These are phyloP conservation scores for Cataglyphis altisquamis DNA, from an alignment of 2,888 invertebrate genomes.

Conservation along the genomic window DNA sequence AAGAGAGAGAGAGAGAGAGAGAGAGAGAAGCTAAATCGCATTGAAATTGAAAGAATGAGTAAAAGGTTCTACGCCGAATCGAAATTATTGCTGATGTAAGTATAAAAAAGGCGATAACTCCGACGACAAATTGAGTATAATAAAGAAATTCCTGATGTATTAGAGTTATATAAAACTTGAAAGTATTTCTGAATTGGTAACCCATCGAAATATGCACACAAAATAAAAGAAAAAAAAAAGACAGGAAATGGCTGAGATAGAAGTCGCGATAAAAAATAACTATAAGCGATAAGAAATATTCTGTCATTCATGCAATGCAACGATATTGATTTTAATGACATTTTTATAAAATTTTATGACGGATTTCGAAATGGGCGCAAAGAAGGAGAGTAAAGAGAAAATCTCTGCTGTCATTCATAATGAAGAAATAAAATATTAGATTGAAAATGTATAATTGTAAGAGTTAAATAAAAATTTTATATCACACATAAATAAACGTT, in stretches of 20 bases:
- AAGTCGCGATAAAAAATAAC: slow-evolving; percentile 38
- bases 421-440: background rate
- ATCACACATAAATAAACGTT: background rate
- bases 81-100: slow-evolving; percentile 48
- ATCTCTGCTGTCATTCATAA: background rate
- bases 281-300: slow-evolving; percentile 23
- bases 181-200: slow-evolving; percentile 62
- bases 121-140: slow-evolving; percentile 54
- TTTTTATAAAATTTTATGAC: slow-evolving; percentile 34
- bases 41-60: slow-evolving; percentile 25
- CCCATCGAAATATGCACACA: slow-evolving; percentile 60
- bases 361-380: background rate
- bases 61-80: slow-evolving; percentile 4
- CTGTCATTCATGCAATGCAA: slow-evolving; percentile 32
- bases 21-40: background rate
- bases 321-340: slow-evolving; percentile 57
- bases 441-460: background rate
- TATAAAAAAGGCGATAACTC: slow-evolving; percentile 39
- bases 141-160: slow-evolving; percentile 65
- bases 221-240: slow-evolving; percentile 52
- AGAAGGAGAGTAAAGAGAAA: background rate
- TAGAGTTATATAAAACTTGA: slow-evolving; percentile 59
- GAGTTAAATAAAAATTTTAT: background rate
- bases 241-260: background rate
- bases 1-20: no score